Evolutionary conservation across 2,797 vertebrate genomes (phyloP), one percentile per base, ranked within the genome.

Genomic region (Myotis myotis): DNA sequence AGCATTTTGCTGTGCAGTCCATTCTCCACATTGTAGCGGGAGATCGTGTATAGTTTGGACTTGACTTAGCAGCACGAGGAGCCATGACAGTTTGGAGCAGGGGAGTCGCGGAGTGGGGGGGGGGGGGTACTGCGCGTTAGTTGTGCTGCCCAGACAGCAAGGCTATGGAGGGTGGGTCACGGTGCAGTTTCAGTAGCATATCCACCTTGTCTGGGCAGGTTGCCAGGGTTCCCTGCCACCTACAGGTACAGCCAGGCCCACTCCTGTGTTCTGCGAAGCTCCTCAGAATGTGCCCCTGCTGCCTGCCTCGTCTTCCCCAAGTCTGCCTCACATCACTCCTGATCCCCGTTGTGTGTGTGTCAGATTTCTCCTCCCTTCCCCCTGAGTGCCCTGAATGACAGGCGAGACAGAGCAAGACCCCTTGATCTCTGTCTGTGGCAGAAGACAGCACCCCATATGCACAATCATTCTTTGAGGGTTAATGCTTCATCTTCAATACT

Each of bases 51-150:
- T 4, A 41, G 33, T 80, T 7, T 44, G 49, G 30, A 49, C 51
- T 62, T 84, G 6, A n/a, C 8, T 66, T 15, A 16, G 85, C 22
- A 44, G 70, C 49, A 3, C 0, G 7, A 75, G 80, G n/a, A 62
- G 55, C 41, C 55, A 2, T 1, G 41, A 12, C n/a, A 20, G 51
- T 60, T 53, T 64, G 15, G 19, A 17, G 78, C 62, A 74, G 57
- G n/a, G 30, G 44, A n/a, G 41, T 15, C 16, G 19, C 4, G 4
- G 22, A 30, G 41, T 38, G 38, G 38, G 38, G 7, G 7, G 41
- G 6, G 2, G 44, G 3, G 47, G 47, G 36, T 8, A 1, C 25
- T 6, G 25, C 13, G 86, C 0, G 0, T 75, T 12, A 16, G 25
- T 5, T 25, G 62, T 15, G 12, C 13, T 55, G 28, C 55, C 55